These are phyloP conservation scores for Heliornis fulica DNA, from an alignment of 2,113 vertebrate species.

Conservation along the genomic window DNA sequence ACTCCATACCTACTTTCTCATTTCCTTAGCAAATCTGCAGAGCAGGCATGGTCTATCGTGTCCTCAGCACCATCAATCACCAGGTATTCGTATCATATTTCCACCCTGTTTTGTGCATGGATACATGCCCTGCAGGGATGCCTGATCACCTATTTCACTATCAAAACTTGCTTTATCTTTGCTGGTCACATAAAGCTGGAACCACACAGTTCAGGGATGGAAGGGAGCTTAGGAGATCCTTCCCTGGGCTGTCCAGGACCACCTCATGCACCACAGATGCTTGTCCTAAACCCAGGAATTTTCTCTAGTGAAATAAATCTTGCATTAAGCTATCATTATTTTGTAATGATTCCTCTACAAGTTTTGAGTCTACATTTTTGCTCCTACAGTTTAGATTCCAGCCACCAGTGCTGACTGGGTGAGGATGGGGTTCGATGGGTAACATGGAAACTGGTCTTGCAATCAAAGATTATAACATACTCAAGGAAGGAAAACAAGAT, in stretches of 20 bases:
- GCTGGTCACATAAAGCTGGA: not conserved
- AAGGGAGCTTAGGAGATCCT: not conserved
- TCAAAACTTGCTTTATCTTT: not conserved
- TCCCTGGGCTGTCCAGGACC: not conserved
- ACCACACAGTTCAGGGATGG: not conserved
- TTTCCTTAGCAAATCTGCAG: not conserved
- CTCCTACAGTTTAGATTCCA: not conserved
- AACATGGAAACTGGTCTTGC: not conserved
- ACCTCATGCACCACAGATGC: not conserved
- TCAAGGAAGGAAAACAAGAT: not conserved
- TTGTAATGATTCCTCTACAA: not conserved
- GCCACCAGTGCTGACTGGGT: not conserved
- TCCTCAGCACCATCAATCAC: not conserved
- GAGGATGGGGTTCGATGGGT: not conserved
- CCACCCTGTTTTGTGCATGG: not conserved
- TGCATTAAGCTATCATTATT: not conserved
- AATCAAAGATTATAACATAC: not conserved
- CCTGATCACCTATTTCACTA: not conserved
- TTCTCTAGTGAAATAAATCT: not conserved
- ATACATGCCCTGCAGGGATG: not conserved
- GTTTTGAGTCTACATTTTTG: not conserved
- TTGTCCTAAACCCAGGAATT: not conserved
- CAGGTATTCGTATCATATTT: not conserved
- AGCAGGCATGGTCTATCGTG: not conserved
- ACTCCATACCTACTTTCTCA: not conserved